phyloP scores from a whole-genome alignment of 2,797 vertebrate genomes.

The Morelia viridis region DNA sequence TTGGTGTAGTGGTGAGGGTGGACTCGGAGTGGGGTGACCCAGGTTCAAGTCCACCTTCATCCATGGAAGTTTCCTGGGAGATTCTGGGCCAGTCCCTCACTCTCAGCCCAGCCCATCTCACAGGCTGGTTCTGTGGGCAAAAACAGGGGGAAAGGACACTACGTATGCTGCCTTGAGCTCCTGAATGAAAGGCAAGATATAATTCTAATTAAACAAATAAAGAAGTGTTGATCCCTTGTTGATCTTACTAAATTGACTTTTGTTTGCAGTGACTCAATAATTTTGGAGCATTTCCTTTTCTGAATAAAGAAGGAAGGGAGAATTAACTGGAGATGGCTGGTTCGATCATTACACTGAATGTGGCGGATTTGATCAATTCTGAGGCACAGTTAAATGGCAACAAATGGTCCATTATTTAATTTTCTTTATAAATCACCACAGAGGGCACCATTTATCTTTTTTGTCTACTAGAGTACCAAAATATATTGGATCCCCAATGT shows the following conservation, averaged over 20 bases:
- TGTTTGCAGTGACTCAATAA: background rate
- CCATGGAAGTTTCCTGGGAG: background rate
- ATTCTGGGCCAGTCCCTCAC: background rate
- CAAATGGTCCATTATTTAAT: background rate
- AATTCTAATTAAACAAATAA: background rate
- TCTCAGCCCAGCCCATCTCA: background rate
- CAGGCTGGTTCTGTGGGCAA: background rate
- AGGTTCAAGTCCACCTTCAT: background rate
- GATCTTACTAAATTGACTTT: background rate
- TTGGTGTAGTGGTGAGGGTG: background rate
- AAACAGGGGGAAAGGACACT: background rate
- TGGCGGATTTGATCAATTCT: background rate
- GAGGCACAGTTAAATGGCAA: background rate
- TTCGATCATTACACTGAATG: background rate
- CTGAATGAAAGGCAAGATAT: background rate
- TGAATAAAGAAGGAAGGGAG: background rate
- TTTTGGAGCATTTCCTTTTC: background rate
- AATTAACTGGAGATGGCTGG: background rate
- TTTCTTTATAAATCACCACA: background rate
- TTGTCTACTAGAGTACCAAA: background rate
- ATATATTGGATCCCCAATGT: background rate
- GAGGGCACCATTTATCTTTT: background rate
- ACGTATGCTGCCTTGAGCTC: background rate
- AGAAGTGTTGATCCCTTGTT: background rate
- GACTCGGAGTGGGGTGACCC: background rate